A percentile compares a stretch with the other conserved stretches of the same genome.
These are phyloP conservation scores for Periophthalmus modestus DNA, from an alignment of 2,113 vertebrate genomes.

Conservation along the genomic window DNA sequence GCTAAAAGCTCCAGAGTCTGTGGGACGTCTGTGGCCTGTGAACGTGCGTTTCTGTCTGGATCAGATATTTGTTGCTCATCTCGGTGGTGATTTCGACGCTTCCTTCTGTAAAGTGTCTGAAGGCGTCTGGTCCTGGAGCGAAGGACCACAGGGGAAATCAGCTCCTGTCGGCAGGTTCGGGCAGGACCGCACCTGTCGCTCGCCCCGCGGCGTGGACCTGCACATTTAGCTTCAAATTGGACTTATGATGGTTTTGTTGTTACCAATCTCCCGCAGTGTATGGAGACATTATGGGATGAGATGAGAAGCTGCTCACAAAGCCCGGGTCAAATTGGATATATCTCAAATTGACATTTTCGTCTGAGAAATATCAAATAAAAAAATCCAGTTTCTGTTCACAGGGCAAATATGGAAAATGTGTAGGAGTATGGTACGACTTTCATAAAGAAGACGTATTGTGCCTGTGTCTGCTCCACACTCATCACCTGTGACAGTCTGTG, in stretches of 20 bases:
- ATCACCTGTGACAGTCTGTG: no score
- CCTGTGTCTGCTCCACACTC: no score
- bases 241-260: slow-evolving; percentile 11
- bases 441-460: no score
- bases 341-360: not conserved
- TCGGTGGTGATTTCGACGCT: not conserved
- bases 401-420: not conserved
- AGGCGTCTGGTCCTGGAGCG: not conserved
- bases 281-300: slow-evolving; percentile 3
- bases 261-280: slow-evolving; percentile 31
- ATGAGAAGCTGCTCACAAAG: not conserved
- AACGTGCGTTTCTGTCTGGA: not conserved
- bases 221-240: not conserved
- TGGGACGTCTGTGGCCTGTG: not conserved
- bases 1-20: no score
- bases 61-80: not conserved
- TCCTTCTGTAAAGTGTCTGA: not conserved
- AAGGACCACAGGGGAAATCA: slow-evolving; percentile 2
- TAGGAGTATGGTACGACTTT: no score
- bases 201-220: not conserved
- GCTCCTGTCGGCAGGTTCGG: not conserved
- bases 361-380: no score
- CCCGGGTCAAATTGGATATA: not conserved
- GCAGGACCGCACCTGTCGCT: not conserved
- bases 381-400: not conserved